Base-by-base conservation (phyloP, 2,797 vertebrate genomes). In the Pipistrellus pygmaeus region DNA sequence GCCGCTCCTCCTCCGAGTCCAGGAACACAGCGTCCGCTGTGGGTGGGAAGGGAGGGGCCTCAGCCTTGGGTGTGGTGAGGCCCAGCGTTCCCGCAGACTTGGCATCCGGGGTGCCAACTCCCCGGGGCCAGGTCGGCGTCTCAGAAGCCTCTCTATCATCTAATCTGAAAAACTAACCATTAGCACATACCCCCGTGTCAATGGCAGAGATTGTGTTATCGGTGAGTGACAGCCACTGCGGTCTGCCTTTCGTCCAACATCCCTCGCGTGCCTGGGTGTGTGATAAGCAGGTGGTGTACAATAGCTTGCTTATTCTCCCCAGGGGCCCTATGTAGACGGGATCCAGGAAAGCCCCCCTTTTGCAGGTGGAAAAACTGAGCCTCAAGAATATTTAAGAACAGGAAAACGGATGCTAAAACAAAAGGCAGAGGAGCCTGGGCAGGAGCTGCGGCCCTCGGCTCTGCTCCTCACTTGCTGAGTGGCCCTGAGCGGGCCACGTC, bases 11-110 rank as follows among this genome's bases (percentile, higher is more conserved):
- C 41, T 99, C 97, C 0, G 98, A 97, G 5, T 99, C 98, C 98
- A 99, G 97, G 91, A 99, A 99, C 9, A 99, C 99, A 0, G 96
- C 69, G 77, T 99, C 99, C 91, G 97, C 99, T 99, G 98, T 1
- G 53, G 66, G 71, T 3, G 11, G 85, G 71, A 93, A 77, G 64
- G 30, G 60, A 57, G 81, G 83, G 27, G 10, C 5, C 53, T 94
- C 55, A 93, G 76, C 51, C 64, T 8, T 1, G 66, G 21, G 20
- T 20, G 38, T 46, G 46, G 68, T 0, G 25, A 32, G 41, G 25
- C 38, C 30, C 48, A 44, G n/a, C 7, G 55, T 46, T 53, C 48
- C 76, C 10, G 18, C n/a, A 77, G 60, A 44, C 27, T 5, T 13
- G n/a, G 41, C 60, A 48, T 53, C 62, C 1, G 0, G 41, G 41